Base-by-base conservation (phyloP, 2,888 invertebrate genomes). In the Rhagium mordax region DNA sequence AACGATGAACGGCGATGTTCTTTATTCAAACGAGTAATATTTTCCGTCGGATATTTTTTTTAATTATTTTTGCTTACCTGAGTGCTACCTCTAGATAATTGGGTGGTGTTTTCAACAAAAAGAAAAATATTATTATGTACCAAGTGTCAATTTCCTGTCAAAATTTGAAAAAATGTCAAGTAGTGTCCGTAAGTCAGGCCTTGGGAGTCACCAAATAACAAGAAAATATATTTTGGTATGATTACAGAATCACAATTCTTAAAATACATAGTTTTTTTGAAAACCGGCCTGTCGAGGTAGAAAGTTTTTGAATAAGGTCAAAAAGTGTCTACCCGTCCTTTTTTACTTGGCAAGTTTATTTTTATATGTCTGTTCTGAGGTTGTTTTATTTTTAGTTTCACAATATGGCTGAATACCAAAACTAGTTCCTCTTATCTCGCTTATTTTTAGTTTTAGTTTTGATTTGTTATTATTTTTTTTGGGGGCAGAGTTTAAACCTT, bases 121-220 rank as follows among this genome's bases (percentile, higher is more conserved):
- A 24, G 6, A 41, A 41, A 41, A 41, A 41, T 41, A n/a, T n/a
- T 33, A 33, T 33, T 33, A 41, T n/a, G n/a, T 51, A 16, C 24
- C 61, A 61, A 67, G 66, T 73, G 74, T 75, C 71, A 68, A 33
- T 10, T 68, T 51, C 20, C 55, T 70, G 74, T 75, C 77, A 75
- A 74, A 77, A 75, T 75, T 75, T 75, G 67, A 51, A 73, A 77
- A 78, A 78, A 78, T 78, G 78, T 78, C 78, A 78, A 78, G 78
- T 74, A 76, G 78, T 74, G 72, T 76, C 71, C 76, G 74, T 71
- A 75, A 78, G 75, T 74, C 76, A 71, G 68, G 70, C 65, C 61
- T 78, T 61, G 71, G 76, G 60, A 74, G 76, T 70, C 74, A 41
- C n/a, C 41, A 74, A 62, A 71, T 78, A 75, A 67, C 78, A 53